Percentiles rank a stretch among this genome's conserved stretches.
Evolutionary conservation across 2,113 vertebrate genomes (phyloP).

Genomic region (Halcyon malimbica): DNA sequence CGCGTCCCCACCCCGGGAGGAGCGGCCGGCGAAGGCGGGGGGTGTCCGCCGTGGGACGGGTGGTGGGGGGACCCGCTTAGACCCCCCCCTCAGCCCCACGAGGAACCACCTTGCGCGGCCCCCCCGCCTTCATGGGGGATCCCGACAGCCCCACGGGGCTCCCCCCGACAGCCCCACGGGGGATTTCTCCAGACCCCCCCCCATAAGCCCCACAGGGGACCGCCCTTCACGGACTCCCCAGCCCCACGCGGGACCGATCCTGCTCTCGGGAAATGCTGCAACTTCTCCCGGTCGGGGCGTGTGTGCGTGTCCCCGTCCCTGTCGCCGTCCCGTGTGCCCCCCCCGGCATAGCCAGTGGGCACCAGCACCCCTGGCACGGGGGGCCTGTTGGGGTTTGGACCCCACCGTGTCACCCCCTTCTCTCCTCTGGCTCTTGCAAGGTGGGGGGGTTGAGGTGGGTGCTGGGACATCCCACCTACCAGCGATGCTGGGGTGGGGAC

Average conservation of each 20-base stretch:
- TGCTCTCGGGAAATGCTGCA: background rate
- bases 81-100: background rate
- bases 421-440: fast-evolving
- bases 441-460: fast-evolving
- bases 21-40: background rate
- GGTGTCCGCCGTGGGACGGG: background rate
- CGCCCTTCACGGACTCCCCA: fast-evolving
- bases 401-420: fast-evolving
- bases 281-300: background rate
- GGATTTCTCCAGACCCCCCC: background rate
- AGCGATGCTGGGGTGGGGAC: background rate
- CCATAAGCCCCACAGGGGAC: background rate
- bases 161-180: background rate
- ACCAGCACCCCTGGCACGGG: background rate
- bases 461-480: background rate
- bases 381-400: fast-evolving
- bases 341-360: too few relatives aligned
- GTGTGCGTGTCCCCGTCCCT: background rate
- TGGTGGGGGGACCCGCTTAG: too few relatives aligned
- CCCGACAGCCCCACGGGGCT: too few relatives aligned
- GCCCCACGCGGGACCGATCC: background rate
- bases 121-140: too few relatives aligned
- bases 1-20: background rate
- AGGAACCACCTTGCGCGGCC: background rate
- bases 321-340: too few relatives aligned